Conservation (phyloP, 2,888 invertebrate species). For the Phytoseiulus persimilis region DNA sequence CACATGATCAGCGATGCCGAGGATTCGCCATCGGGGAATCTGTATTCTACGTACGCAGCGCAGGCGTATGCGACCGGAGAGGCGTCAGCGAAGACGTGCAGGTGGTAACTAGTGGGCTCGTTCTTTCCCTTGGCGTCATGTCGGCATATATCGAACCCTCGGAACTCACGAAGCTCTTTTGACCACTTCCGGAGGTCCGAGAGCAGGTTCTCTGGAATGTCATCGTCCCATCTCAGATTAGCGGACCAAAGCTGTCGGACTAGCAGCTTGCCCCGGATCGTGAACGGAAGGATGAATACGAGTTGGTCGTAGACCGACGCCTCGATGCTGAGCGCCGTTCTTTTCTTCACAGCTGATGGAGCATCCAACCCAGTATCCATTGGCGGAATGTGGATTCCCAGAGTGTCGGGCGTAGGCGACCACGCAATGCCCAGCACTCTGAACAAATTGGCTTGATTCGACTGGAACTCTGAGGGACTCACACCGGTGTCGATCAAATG, state of each 20-base stretch:
- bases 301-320: constrained; percentile 45
- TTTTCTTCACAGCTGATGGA: neutral
- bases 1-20: constrained; percentile 41
- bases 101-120: no score
- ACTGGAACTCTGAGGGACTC: neutral
- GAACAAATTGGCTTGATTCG: constrained; percentile 23
- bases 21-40: constrained; percentile 45
- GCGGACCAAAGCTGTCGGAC: constrained; percentile 46
- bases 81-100: no score
- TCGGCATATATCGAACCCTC: no score
- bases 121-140: no score
- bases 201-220: constrained; percentile 41
- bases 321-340: constrained; percentile 42
- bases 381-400: constrained; percentile 40
- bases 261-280: constrained; percentile 43
- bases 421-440: constrained; percentile 43
- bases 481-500: no score
- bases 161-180: no score
- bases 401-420: constrained; percentile 40
- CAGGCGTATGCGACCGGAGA: neutral
- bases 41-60: constrained; percentile 22
- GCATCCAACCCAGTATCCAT: neutral
- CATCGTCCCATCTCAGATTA: constrained; percentile 45
- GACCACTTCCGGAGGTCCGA: no score
- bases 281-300: constrained; percentile 43